Evolutionary conservation across 2,113 vertebrate species (phyloP).

Genomic region (Pachypanchax playfairii): DNA sequence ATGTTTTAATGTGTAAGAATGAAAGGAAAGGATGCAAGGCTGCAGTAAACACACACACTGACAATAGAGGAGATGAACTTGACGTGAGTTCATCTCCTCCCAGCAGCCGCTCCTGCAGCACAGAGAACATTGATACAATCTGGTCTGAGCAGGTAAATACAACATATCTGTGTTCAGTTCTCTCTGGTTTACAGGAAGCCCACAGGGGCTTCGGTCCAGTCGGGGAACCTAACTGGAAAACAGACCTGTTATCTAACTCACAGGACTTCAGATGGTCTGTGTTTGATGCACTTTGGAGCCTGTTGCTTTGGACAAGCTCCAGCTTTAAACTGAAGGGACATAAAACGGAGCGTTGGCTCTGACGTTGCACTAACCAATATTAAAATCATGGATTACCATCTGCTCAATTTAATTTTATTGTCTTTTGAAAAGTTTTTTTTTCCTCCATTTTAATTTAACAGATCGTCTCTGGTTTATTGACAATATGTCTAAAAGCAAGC

Average conservation of each 20-base stretch:
- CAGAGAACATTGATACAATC: conserved; percentile 4
- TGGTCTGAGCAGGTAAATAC: conserved; percentile 15
- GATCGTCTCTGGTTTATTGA: no score
- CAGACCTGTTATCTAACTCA: conserved; percentile 51
- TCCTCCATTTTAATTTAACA: no score
- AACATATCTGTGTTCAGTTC: conserved; percentile 3
- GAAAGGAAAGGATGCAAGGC: not conserved
- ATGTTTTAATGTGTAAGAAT: not conserved
- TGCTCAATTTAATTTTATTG: not conserved
- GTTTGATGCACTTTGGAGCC: conserved; percentile 41
- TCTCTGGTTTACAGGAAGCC: conserved; percentile 10
- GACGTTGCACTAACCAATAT: no score
- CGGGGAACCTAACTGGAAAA: conserved; percentile 60
- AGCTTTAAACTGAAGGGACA: not conserved
- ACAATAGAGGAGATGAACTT: conserved; percentile 9
- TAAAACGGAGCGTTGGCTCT: no score
- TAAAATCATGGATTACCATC: not conserved
- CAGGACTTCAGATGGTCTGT: conserved; percentile 46
- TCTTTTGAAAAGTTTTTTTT: no score
- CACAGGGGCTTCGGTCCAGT: conserved; percentile 17
- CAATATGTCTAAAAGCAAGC: no score
- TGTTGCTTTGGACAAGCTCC: conserved; percentile 7
- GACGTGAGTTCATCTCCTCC: not conserved
- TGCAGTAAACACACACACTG: conserved; percentile 2
- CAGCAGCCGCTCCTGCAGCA: not conserved